phyloP scores from a whole-genome alignment of 1,140 invertebrate genomes.

The Penaeus japonicus region DNA sequence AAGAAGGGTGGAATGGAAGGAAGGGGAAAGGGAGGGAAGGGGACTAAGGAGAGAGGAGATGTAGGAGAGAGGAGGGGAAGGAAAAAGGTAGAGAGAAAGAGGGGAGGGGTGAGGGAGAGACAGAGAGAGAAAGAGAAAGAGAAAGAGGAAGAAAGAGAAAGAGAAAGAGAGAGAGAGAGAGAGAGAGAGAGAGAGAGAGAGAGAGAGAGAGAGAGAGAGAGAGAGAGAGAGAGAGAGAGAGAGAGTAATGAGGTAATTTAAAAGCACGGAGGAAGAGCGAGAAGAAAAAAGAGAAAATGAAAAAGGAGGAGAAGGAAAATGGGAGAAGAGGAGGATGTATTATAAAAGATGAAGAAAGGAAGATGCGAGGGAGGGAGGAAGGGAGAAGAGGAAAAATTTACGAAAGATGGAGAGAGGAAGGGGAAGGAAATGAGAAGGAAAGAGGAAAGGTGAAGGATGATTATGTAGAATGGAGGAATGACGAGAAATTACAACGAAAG shows the following conservation, averaged over 20 bases:
- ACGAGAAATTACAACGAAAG: too few relatives aligned
- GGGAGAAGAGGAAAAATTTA: neutral
- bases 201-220: neutral
- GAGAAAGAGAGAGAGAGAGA: neutral
- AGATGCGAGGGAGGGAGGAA: neutral
- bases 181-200: neutral
- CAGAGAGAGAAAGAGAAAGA: neutral
- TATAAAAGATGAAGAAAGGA: too few relatives aligned
- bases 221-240: neutral
- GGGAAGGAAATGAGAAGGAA: neutral
- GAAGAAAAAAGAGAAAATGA: neutral
- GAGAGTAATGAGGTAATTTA: neutral
- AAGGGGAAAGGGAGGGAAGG: too few relatives aligned
- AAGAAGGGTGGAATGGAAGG: too few relatives aligned
- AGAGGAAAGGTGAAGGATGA: neutral
- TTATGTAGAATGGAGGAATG: too few relatives aligned
- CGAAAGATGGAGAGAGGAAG: too few relatives aligned
- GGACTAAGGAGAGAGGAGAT: too few relatives aligned
- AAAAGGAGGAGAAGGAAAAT: too few relatives aligned
- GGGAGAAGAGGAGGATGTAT: too few relatives aligned
- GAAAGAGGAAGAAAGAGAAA: neutral
- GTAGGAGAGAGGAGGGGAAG: too few relatives aligned
- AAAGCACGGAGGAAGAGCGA: neutral
- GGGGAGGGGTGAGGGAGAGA: neutral
- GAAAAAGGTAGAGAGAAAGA: neutral